phyloP scores from a whole-genome alignment of 2,797 vertebrate species.

The Scarus forsteni region DNA sequence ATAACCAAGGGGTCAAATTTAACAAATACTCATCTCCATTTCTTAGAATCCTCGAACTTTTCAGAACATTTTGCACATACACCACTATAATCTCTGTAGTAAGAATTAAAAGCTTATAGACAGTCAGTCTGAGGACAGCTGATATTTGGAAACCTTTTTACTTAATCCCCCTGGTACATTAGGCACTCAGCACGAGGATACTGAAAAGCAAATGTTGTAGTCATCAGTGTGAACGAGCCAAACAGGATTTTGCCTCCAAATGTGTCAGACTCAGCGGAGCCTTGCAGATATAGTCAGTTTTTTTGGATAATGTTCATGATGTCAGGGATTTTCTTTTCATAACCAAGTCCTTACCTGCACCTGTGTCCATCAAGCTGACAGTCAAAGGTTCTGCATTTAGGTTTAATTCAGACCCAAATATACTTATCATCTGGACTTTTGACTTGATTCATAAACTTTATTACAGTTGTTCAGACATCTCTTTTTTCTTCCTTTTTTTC shows the following conservation, averaged over 20 bases:
- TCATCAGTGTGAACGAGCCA: background rate
- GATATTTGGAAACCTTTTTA: constrained; percentile 25
- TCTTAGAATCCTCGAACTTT: background rate
- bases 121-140: constrained; percentile 21
- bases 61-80: background rate
- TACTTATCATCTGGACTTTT: no score
- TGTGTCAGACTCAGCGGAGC: background rate
- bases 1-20: background rate
- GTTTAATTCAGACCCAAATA: no score
- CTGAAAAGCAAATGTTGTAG: constrained; percentile 18
- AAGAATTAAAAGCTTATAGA: constrained; percentile 5
- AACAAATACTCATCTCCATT: background rate
- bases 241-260: background rate
- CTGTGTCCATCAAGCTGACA: no score
- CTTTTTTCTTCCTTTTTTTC: no score
- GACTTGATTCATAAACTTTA: no score
- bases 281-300: background rate
- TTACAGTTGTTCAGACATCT: no score
- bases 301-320: background rate
- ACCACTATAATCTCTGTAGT: background rate
- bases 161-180: constrained; percentile 14
- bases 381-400: no score
- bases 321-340: background rate
- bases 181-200: background rate
- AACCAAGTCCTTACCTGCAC: no score